A percentile compares a stretch with the other conserved stretches of the same genome.
Conservation (phyloP, 2,797 vertebrate genomes). For the Leucoraja ocellata region DNA sequence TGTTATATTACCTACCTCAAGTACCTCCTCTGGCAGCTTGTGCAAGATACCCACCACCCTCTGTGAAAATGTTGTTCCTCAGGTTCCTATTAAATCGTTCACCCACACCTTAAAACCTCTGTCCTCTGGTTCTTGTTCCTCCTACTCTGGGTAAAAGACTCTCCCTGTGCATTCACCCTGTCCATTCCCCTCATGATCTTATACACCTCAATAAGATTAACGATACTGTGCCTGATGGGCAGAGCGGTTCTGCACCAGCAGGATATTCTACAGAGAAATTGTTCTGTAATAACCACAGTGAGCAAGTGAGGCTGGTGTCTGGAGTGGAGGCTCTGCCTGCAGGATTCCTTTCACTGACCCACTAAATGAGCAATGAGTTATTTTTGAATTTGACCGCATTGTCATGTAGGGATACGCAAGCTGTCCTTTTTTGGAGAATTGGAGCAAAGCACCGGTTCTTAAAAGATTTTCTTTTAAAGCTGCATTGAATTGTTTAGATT, state of each 20-base stretch:
- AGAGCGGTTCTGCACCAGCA: neutral
- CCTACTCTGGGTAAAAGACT: too few species aligned
- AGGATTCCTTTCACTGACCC: constrained; percentile 20
- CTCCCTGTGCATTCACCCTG: too few species aligned
- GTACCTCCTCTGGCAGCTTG: too few species aligned
- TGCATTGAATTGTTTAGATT: neutral
- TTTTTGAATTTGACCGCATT: constrained; percentile 32
- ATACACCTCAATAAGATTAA: neutral
- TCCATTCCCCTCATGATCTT: too few species aligned
- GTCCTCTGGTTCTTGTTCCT: too few species aligned
- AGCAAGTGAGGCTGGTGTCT: neutral
- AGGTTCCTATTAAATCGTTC: too few species aligned
- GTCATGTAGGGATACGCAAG: constrained; percentile 16
- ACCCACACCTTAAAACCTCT: too few species aligned
- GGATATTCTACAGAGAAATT: constrained; percentile 1
- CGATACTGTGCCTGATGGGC: neutral
- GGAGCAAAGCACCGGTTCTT: neutral
- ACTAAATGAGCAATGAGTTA: constrained; percentile 27
- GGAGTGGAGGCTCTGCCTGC: neutral
- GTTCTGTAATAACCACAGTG: neutral
- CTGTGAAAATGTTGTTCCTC: too few species aligned
- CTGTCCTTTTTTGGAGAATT: constrained; percentile 11
- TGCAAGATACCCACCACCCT: too few species aligned
- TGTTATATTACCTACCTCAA: too few species aligned
- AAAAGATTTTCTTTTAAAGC: neutral